These are phyloP conservation scores for Azorinus chamasolen DNA, from an alignment of 2,888 invertebrate species.

Conservation along the genomic window DNA sequence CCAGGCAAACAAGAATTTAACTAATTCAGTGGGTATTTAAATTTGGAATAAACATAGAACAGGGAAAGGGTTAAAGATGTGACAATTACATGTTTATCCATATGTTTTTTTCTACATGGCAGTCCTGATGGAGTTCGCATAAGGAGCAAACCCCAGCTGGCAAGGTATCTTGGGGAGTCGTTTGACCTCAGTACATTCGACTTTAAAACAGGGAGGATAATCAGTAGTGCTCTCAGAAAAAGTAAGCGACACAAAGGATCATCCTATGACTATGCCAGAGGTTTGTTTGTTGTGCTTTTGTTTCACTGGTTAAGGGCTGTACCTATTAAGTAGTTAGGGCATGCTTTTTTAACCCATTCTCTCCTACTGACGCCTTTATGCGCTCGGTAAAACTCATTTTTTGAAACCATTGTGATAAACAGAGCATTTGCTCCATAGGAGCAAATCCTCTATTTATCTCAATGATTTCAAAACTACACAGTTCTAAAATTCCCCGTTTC, in stretches of 20 bases:
- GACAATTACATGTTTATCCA: too few relatives aligned
- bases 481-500: too few relatives aligned
- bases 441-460: too few relatives aligned
- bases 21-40: too few relatives aligned
- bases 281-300: constrained; percentile 72
- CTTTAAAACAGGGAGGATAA: constrained; percentile 92
- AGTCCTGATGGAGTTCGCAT: constrained; percentile 94
- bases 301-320: constrained; percentile 2
- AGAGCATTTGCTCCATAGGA: too few relatives aligned
- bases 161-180: constrained; percentile 92
- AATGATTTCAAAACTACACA: too few relatives aligned
- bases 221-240: constrained; percentile 88
- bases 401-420: too few relatives aligned
- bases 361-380: neutral
- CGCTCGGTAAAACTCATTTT: too few relatives aligned
- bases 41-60: too few relatives aligned
- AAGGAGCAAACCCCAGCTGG: constrained; percentile 93
- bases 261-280: constrained; percentile 89
- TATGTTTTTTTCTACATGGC: constrained; percentile 75
- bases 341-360: neutral
- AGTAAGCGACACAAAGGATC: constrained; percentile 89
- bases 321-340: neutral
- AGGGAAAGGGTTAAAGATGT: too few relatives aligned
- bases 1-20: too few relatives aligned
- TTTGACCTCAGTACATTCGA: constrained; percentile 94